Percentiles rank a stretch among this genome's conserved stretches.
These are phyloP conservation scores for Saxidomus purpurata DNA, from an alignment of 1,140 invertebrate species.

Conservation along the genomic window DNA sequence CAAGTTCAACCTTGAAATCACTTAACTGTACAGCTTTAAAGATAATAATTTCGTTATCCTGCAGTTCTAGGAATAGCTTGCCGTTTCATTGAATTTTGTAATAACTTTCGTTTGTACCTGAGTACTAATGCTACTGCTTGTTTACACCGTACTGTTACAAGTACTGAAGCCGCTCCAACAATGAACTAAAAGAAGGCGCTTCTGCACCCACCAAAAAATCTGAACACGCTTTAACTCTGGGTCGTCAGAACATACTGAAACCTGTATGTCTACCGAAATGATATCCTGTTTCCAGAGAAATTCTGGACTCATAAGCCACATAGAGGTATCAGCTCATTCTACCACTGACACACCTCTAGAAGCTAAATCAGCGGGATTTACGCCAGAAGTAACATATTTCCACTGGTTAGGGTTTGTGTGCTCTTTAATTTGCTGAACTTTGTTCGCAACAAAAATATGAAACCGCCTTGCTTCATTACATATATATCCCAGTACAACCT, in stretches of 20 bases:
- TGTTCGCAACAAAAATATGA: slow-evolving; percentile 70
- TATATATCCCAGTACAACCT: slow-evolving; percentile 70
- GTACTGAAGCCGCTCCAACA: background rate
- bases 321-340: slow-evolving; percentile 38
- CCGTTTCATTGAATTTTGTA: no score
- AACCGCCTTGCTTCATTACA: slow-evolving; percentile 66
- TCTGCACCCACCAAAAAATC: background rate
- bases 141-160: background rate
- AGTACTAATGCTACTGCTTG: background rate
- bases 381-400: slow-evolving; percentile 56
- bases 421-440: slow-evolving; percentile 67
- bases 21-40: background rate
- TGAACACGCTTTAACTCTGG: slow-evolving; percentile 24
- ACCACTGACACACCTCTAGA: slow-evolving; percentile 58
- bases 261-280: background rate
- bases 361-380: slow-evolving; percentile 70
- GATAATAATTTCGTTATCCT: background rate
- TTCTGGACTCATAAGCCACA: slow-evolving; percentile 55
- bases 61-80: background rate
- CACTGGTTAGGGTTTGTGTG: slow-evolving; percentile 55
- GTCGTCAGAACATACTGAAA: background rate
- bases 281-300: slow-evolving; percentile 55
- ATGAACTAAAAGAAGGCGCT: background rate
- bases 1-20: background rate
- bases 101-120: slow-evolving; percentile 6